Base-by-base conservation (phyloP, 2,888 invertebrate genomes). In the Aproaerema taeniolella region DNA sequence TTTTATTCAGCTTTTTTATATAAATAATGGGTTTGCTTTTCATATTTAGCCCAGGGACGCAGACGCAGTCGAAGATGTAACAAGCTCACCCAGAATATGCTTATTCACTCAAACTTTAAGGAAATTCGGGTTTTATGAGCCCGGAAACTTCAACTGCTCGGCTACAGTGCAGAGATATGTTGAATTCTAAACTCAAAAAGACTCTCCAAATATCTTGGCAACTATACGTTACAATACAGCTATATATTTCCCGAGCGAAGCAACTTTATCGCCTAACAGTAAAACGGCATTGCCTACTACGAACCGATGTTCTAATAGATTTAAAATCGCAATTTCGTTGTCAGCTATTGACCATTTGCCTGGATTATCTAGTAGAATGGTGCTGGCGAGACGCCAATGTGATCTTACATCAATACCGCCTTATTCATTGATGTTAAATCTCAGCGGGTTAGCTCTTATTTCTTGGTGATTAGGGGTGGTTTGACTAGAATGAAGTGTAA, bases 311-410 rank as follows among this genome's bases (percentile, higher is more conserved):
- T 12, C 30, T 38, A 41, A 46, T 33, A 36, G 34, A 41, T 44
- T 41, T 42, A 38, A 46, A 39, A 31, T 40, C 43, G 40, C 42
- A 42, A 52, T 58, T 51, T 58, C 50, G 60, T 54, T 59, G 56
- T 53, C 55, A 59, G 46, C 56, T 59, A 56, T 58, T 52, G 53
- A 53, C 58, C 53, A 55, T 57, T 49, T 38, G 41, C 35, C 55
- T 55, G 57, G 55, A 67, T 65, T 59, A 66, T 63, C 61, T 62
- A 59, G 56, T 57, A 54, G 64, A 70, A 68, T 58, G 58, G 57
- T 55, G 61, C 55, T 63, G 61, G 61, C 67, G 48, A 49, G 55
- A 57, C 53, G 60, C 66, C 67, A 67, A 61, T 51, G 50, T 47
- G 53, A 56, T 61, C 54, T 58, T 45, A 44, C 42, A 45, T 26